Conservation (phyloP, 2,888 invertebrate genomes). For the Lycophotia porphyrea region DNA sequence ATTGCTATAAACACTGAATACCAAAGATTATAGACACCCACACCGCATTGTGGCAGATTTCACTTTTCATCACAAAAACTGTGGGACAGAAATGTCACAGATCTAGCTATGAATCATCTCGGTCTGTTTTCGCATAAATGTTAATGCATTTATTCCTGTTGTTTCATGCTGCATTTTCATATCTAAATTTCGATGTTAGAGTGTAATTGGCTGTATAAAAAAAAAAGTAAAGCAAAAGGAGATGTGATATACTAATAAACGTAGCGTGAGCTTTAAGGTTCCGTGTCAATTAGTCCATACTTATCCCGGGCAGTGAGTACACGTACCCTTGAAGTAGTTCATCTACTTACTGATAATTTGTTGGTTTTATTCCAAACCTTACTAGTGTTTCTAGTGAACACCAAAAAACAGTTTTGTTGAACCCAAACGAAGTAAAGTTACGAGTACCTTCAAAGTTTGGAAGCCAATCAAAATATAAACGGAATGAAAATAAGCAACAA, state of each 20-base stretch:
- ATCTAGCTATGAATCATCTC: constrained; percentile 31
- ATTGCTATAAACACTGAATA: constrained; percentile 19
- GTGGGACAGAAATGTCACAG: background rate
- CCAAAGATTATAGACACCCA: constrained; percentile 9
- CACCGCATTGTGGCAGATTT: constrained; percentile 26
- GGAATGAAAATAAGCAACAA: background rate
- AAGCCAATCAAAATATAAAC: background rate
- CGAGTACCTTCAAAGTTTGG: background rate
- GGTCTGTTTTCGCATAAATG: constrained; percentile 5
- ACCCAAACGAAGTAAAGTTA: background rate
- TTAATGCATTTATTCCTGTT: background rate
- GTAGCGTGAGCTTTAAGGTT: no score
- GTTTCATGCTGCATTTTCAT: constrained; percentile 3
- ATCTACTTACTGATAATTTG: no score
- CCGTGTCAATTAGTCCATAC: no score
- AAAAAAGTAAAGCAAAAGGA: no score
- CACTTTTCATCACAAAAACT: constrained; percentile 34
- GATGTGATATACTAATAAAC: no score
- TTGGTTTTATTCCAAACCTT: no score
- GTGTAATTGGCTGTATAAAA: no score
- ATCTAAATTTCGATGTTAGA: no score
- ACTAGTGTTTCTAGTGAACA: no score
- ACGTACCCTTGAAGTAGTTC: no score
- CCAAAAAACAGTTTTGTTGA: background rate
- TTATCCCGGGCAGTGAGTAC: no score